Base-by-base conservation (phyloP, 2,888 invertebrate species). In the Teinopalpus imperialis region DNA sequence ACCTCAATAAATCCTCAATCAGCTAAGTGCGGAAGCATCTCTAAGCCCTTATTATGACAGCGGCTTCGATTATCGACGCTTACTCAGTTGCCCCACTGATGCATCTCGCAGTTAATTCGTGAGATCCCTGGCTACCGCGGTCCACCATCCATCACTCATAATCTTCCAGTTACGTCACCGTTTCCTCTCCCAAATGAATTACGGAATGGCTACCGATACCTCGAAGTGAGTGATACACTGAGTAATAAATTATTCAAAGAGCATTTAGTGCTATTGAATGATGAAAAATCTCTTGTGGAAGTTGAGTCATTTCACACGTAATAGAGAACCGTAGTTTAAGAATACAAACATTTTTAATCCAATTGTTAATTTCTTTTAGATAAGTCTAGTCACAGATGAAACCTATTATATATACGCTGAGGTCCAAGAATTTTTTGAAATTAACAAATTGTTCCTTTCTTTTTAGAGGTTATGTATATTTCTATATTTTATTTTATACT, bases 141-240 rank as follows among this genome's bases (percentile, higher is more conserved):
- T 13, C 6, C 9, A 58, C 49, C 42, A 61, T 61, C 74, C 66
- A 75, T 75, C 74, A 73, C 62, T 61, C 53, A 57, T 67, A 66
- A 73, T 72, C 71, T 62, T 31, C 31, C 34, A 23, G 53, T 52
- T 56, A 46, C 52, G 58, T 59, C 60, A 60, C 47, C 32, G 56
- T 59, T 61, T 60, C 66, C 60, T 64, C 53, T 51, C 51, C 52
- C 53, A 52, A 52, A 54, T 51, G 30, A 46, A 47, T 48, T 57
- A 55, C 49, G 34, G 39, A 49, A 35, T 44, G 20, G 52, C 59
- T 57, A 56, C 56, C 51, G 53, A 56, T 54, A 36, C 24, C 21
- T 18, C 34, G 29, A 49, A 43, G 52, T 10, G 9, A 8, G 50
- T 4, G 49, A 26, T 18, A 52, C 54, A 56, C 52, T 23, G 30